Conservation (phyloP, 2,888 invertebrate species). For the Chrysotoxum bicinctum region DNA sequence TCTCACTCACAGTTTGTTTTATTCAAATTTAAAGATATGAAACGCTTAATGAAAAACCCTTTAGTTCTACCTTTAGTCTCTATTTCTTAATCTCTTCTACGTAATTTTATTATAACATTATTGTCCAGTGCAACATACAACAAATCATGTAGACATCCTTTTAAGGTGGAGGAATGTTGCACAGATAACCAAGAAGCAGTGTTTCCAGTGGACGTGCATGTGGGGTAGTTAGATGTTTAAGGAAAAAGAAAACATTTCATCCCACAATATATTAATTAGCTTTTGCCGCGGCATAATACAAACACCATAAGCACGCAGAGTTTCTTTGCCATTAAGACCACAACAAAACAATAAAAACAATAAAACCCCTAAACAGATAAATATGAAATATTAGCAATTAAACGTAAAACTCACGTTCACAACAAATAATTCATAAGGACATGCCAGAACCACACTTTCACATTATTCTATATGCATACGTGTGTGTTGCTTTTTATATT, state of each 20-base stretch:
- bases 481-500: not conserved
- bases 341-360: constrained; percentile 59
- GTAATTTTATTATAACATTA: not conserved
- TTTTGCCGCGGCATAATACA: not conserved
- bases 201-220: not conserved
- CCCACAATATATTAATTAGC: constrained; percentile 47
- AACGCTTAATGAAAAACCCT: too few relatives aligned
- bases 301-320: not conserved
- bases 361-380: constrained; percentile 31
- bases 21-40: too few relatives aligned
- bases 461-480: not conserved
- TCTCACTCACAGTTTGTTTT: too few relatives aligned
- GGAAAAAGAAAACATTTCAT: constrained; percentile 1
- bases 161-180: not conserved
- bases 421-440: constrained; percentile 60
- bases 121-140: not conserved
- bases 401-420: constrained; percentile 52
- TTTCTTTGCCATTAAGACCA: constrained; percentile 42
- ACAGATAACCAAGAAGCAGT: not conserved
- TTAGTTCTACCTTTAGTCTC: too few relatives aligned
- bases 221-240: not conserved
- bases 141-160: not conserved
- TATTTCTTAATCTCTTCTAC: not conserved
- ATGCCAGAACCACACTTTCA: constrained; percentile 26
- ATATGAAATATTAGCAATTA: constrained; percentile 67